Evolutionary conservation across 2,113 vertebrate genomes (phyloP).

Genomic region (Typhlomys cinereus): DNA sequence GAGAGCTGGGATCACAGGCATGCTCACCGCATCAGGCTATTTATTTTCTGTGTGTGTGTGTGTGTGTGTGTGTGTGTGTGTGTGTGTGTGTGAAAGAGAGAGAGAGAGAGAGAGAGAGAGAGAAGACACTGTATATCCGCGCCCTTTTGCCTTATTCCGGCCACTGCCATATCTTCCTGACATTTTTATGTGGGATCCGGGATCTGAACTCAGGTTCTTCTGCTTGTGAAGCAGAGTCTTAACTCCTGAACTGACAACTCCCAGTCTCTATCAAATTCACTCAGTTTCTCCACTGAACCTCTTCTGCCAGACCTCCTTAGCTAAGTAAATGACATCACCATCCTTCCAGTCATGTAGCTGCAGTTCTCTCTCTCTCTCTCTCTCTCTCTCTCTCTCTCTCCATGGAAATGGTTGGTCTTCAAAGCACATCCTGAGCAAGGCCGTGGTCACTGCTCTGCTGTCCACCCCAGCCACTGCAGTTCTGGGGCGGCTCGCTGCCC

Average conservation of each 20-base stretch:
- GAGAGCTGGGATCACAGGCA: too few species aligned
- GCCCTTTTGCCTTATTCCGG: neutral
- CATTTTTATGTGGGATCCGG: too few species aligned
- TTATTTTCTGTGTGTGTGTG: too few species aligned
- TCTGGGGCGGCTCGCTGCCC: neutral
- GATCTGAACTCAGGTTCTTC: neutral
- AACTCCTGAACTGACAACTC: too few species aligned
- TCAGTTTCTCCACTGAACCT: neutral
- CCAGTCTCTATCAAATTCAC: neutral
- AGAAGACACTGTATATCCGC: too few species aligned
- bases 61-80: too few species aligned
- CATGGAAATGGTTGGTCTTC: neutral
- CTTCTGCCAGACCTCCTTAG: neutral
- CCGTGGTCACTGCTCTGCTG: too few species aligned
- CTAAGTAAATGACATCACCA: neutral
- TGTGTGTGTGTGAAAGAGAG: too few species aligned
- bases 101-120: too few species aligned
- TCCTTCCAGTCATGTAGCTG: neutral
- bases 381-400: neutral
- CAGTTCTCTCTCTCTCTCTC: neutral
- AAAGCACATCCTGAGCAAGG: neutral
- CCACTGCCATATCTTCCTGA: too few species aligned
- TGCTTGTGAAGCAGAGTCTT: too few species aligned
- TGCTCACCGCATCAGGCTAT: neutral
- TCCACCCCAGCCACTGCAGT: neutral